Percentiles rank a stretch among this genome's conserved stretches.
phyloP scores from a whole-genome alignment of 2,888 invertebrate species.

The Megastigmus dorsalis region DNA sequence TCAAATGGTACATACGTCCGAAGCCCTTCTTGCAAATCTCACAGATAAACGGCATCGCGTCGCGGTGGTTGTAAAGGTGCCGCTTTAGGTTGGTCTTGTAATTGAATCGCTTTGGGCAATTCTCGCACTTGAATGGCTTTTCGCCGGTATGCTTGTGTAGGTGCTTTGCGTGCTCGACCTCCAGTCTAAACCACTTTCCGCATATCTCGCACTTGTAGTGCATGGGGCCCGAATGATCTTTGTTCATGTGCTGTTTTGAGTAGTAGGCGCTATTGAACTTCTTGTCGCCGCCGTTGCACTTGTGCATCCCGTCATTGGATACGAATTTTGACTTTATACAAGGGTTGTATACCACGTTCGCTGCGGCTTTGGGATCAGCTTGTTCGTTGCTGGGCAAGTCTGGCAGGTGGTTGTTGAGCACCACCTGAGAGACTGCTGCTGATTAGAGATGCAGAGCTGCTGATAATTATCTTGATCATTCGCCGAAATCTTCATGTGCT shows the following conservation, averaged over 20 bases:
- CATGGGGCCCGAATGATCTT: conserved; percentile 90
- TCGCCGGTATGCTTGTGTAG: conserved; percentile 86
- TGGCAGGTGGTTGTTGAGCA: conserved; percentile 67
- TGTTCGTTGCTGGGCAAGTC: conserved; percentile 62
- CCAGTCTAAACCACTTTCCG: conserved; percentile 88
- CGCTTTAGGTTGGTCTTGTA: conserved; percentile 92
- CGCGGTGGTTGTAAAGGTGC: conserved; percentile 91
- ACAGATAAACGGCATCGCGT: conserved; percentile 88
- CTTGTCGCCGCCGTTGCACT: conserved; percentile 89
- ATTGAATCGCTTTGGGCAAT: conserved; percentile 91
- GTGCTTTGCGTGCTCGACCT: conserved; percentile 84
- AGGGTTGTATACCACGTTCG: conserved; percentile 60
- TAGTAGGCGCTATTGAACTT: conserved; percentile 91
- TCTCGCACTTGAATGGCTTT: conserved; percentile 90
- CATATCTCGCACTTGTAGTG: conserved; percentile 90
- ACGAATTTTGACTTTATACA: conserved; percentile 65
- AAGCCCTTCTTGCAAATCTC: conserved; percentile 90
- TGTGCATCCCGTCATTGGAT: conserved; percentile 75
- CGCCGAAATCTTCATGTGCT: too few relatives aligned
- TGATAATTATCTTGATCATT: too few relatives aligned
- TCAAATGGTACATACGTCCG: conserved; percentile 93
- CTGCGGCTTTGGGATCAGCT: conserved; percentile 62
- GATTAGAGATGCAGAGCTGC: too few relatives aligned
- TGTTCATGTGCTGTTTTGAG: conserved; percentile 92
- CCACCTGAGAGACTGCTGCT: conserved; percentile 67